Conservation (phyloP, 2,888 invertebrate genomes). For the Agriopis marginaria region DNA sequence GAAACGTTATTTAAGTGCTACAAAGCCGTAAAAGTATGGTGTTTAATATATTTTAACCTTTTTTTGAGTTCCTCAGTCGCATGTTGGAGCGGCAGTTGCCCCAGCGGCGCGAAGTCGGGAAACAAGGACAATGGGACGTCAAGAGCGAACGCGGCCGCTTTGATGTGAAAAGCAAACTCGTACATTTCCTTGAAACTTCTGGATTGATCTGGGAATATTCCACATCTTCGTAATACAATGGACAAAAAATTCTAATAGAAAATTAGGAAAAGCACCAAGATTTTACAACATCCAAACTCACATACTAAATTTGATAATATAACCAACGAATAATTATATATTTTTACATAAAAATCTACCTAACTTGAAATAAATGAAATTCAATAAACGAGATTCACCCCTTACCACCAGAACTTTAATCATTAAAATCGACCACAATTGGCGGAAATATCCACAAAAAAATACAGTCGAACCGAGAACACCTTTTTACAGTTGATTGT, state of each 20-base stretch:
- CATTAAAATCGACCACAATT: too few relatives aligned
- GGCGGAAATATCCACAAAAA: too few relatives aligned
- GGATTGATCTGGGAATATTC: constrained; percentile 34
- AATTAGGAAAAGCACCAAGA: background rate
- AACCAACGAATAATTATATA: background rate
- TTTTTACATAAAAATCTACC: too few relatives aligned
- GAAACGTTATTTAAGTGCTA: constrained; percentile 54
- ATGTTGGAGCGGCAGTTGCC: constrained; percentile 27
- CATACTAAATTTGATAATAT: background rate
- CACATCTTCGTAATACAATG: background rate
- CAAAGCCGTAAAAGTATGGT: constrained; percentile 58
- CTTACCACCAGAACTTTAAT: too few relatives aligned
- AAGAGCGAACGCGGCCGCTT: constrained; percentile 36
- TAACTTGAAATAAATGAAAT: too few relatives aligned
- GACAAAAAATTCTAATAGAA: background rate
- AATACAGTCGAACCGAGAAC: too few relatives aligned
- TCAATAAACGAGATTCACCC: too few relatives aligned
- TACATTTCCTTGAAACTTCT: constrained; percentile 38
- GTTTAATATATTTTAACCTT: constrained; percentile 54
- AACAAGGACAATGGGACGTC: constrained; percentile 39
- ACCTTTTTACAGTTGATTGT: too few relatives aligned
- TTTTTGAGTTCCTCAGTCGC: constrained; percentile 43
- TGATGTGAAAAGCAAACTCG: constrained; percentile 42
- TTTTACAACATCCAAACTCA: background rate
- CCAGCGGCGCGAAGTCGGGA: constrained; percentile 26